These are phyloP conservation scores for Pogona vitticeps DNA, from an alignment of 2,113 vertebrate genomes.

Conservation along the genomic window DNA sequence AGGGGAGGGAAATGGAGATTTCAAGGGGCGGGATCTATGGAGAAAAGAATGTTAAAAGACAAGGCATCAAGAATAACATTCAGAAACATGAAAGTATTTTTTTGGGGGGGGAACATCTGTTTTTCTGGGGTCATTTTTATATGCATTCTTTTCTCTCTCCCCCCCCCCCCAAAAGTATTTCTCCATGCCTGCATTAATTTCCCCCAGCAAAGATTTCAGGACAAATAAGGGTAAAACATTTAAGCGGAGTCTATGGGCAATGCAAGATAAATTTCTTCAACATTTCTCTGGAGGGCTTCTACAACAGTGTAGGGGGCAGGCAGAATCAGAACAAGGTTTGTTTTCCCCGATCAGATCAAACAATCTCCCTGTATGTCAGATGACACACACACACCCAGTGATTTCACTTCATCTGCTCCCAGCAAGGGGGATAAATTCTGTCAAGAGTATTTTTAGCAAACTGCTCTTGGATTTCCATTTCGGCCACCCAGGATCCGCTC, in stretches of 20 bases:
- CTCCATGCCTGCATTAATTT: not conserved
- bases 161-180: constrained; percentile 2
- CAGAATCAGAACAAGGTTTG: not conserved
- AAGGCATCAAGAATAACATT: not conserved
- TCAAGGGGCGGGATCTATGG: not conserved
- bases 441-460: not conserved
- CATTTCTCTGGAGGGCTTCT: not conserved
- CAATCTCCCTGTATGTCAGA: not conserved
- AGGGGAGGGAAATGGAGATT: constrained; percentile 9
- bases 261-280: too few species aligned
- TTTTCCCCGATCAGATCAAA: not conserved
- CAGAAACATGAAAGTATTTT: constrained; percentile 3
- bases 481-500: too few species aligned
- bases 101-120: constrained; percentile 33
- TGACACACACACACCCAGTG: not conserved
- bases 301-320: too few species aligned
- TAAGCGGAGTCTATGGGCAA: not conserved
- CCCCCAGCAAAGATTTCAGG: not conserved
- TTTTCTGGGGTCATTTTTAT: constrained; percentile 21
- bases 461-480: too few species aligned
- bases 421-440: too few species aligned
- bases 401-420: not conserved
- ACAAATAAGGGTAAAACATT: not conserved
- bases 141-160: not conserved
- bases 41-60: not conserved